Base-by-base conservation (phyloP, 2,888 invertebrate genomes). In the Odontocolon sp. region DNA sequence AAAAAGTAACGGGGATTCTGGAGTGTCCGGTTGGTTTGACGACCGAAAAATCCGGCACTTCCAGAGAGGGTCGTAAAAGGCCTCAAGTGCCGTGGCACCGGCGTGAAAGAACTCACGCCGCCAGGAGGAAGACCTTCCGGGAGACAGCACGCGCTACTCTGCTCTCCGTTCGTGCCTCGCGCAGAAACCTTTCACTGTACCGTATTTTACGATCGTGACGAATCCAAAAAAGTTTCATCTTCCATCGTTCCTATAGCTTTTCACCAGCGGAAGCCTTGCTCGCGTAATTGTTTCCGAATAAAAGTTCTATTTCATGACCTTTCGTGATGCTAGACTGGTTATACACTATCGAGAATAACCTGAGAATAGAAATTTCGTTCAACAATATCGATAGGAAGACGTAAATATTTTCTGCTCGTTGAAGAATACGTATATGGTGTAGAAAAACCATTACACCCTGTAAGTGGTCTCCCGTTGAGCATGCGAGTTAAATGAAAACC, bases 401-500 rank as follows among this genome's bases (percentile, higher is more conserved):
- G 18, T 26, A 21, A 23, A n/a, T 8, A 14, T 16, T 45, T 28
- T 8, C 28, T 2, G 1, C 42, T 23, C 4, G 14, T 38, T 11
- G 26, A 63, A 61, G 47, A 68, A 68, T 56, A 71, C n/a, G n/a
- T 54, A 40, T 36, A 47, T 61, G 16, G n/a, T 11, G 47, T 9
- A 57, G 63, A 74, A 69, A 74, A 74, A 50, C 54, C 63, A 38
- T 74, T 57, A 21, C 74, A 47, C 63, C 68, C 50, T 56, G 63
- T 56, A 68, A 74, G 80, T 76, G 80, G 80, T 66, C 70, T 79
- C 83, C 81, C 78, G 81, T 61, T 76, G 82, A 73, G 84, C 77
- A 9, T 11, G n/a, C n/a, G 40, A 40, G 66, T 61, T 69, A 83
- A 84, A 84, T 81, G 79, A 84, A 84, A 84, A 82, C 77, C 84